Evolutionary conservation across 2,888 invertebrate genomes (phyloP), one percentile per base, ranked within the genome.

Genomic region (Graphium colonna): DNA sequence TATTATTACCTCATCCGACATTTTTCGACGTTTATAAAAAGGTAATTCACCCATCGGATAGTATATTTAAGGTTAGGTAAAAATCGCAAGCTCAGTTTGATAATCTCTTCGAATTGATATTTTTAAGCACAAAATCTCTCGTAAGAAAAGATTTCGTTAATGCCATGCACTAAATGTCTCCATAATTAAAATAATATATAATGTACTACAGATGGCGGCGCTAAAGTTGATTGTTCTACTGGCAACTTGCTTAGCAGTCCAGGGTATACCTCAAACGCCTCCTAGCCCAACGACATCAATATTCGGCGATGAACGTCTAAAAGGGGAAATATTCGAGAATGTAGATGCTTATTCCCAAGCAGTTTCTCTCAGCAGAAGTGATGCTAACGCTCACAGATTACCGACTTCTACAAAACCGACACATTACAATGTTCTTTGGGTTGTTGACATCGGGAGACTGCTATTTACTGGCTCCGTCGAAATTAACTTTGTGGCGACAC

Each of bases 351-450:
- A 61, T 17, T 15, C 49, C 1, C 56, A 58, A 10, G 61, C 55
- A 7, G 52, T 61, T 4, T 41, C 59, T 1, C 42, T 62, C 0
- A 58, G 59, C 3, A 63, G 67, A 18, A 63, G 56, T 9, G 51
- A 40, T 3, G 33, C 52, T 0, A 69, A 68, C n/a, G 54, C 56
- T 10, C 91, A 80, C 64, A 75, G 91, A 26, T 74, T 92, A 1
- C 91, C 91, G 0, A 80, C 64, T 0, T 82, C 83, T 0, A 85
- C 93, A 0, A 61, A 53, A 12, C 94, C 94, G 0, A 59, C 49
- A 0, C 75, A 77, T 18, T 94, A 94, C 62, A 69, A 82, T 0
- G 66, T 94, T 0, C 59, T 77, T 0, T 78, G 93, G 65, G 64
- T 60, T 0, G 83, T 92, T 0, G 75, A 90, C 51, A 75, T 91